Base-by-base conservation (phyloP, 2,888 invertebrate genomes). In the Myopa tessellatipennis region DNA sequence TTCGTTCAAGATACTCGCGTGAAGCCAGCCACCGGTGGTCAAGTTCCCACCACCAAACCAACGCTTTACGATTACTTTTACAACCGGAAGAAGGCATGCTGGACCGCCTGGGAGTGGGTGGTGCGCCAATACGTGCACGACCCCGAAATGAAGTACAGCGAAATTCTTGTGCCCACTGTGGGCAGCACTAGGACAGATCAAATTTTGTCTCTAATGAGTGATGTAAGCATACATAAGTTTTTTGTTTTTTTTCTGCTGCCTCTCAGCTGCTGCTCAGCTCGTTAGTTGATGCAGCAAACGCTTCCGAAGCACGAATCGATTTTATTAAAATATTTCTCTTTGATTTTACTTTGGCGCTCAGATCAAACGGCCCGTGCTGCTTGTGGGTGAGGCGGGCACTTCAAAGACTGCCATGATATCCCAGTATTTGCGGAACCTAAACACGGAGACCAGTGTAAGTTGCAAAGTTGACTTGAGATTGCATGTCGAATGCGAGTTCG, bases 361-460 rank as follows among this genome's bases (percentile, higher is more conserved):
- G 91, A 92, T 93, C 50, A 93, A 93, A 87, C 91, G 94, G 68
- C 97, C 98, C 0, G 93, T 96, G 0, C 90, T 97, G 5, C 90
- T 98, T 4, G 94, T 97, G 0, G 98, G 98, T 0, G 97, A 97
- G 84, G 96, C 96, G 0, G 97, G 97, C 8, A 96, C 97, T 1
- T 96, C 97, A 0, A 98, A 98, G 90, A 96, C 97, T 0, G 96
- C 97, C 0, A 95, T 96, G 70, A 94, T 96, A 77, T 93, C 93
- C 74, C 94, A 95, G 85, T 97, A 95, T 88, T 90, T 97, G 70
- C 91, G 94, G 67, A 92, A 92, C 78, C 87, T 97, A 45, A 92
- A 94, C 81, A 85, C 91, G 1, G 92, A 93, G 50, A 90, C 90
- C 88, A 94, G 92, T 88, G 95, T 95, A 85, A 91, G 92, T 90